Percentiles rank a stretch among this genome's conserved stretches.
These are phyloP conservation scores for Nomada fucata DNA, from an alignment of 2,888 invertebrate species.

Conservation along the genomic window DNA sequence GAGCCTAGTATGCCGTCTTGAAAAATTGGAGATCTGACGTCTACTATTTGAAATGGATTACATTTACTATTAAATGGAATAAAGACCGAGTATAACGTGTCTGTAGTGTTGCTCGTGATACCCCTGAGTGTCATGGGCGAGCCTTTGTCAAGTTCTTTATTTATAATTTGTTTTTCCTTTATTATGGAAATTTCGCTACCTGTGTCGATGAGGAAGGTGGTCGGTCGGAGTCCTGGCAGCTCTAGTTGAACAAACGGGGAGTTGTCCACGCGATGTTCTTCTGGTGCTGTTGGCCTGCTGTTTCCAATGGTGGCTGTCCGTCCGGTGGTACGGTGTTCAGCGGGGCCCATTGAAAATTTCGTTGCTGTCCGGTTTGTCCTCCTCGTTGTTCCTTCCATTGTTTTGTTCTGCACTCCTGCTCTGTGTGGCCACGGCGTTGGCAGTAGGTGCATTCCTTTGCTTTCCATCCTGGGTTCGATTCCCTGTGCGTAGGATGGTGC, in stretches of 20 bases:
- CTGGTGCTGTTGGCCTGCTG: neutral
- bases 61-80: slow-evolving; percentile 2
- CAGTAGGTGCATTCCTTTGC: slow-evolving; percentile 8
- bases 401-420: slow-evolving; percentile 10
- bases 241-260: slow-evolving; percentile 37
- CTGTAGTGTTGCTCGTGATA: too few species aligned
- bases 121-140: too few species aligned
- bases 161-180: too few species aligned
- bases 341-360: neutral
- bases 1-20: neutral
- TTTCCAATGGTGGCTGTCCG: slow-evolving; percentile 1
- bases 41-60: slow-evolving; percentile 4
- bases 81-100: neutral
- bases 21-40: neutral
- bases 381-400: too few species aligned
- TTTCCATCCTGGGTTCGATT: neutral
- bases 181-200: too few species aligned
- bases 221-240: too few species aligned
- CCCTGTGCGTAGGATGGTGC: neutral
- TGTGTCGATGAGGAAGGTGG: too few species aligned
- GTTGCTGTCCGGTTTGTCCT: too few species aligned
- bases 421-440: slow-evolving; percentile 7
- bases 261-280: slow-evolving; percentile 14
- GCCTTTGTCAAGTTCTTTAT: too few species aligned
- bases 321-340: slow-evolving; percentile 7